phyloP scores from a whole-genome alignment of 2,888 invertebrate genomes.

The Dynastes grantii region DNA sequence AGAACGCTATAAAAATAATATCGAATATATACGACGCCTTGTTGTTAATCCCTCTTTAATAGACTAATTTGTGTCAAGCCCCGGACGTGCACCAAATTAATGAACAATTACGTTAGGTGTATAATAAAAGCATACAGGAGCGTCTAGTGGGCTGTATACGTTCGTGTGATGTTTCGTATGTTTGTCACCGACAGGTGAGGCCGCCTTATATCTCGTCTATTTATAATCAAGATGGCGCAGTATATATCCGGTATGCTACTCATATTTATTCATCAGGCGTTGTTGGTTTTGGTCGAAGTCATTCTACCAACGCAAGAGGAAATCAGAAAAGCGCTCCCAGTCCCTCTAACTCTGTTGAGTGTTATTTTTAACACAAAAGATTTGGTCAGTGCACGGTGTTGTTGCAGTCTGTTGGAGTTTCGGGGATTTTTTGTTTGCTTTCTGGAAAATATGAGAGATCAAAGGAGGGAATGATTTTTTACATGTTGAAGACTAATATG shows the following conservation, averaged over 20 bases:
- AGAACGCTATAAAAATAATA: conserved; percentile 32
- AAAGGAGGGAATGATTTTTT: conserved; percentile 4
- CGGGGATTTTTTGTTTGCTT: conserved; percentile 2
- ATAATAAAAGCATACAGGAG: conserved; percentile 2
- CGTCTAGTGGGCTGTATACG: neutral
- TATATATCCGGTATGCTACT: conserved; percentile 38
- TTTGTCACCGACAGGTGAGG: conserved; percentile 45
- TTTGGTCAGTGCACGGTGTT: conserved; percentile 29
- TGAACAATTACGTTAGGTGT: conserved; percentile 13
- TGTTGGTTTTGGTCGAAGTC: conserved; percentile 23
- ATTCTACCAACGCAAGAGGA: neutral
- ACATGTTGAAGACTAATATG: conserved; percentile 1
- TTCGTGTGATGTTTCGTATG: conserved; percentile 2
- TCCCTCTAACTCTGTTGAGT: neutral
- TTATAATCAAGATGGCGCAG: conserved; percentile 56
- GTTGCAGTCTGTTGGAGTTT: conserved; percentile 1
- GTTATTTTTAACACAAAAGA: conserved; percentile 42
- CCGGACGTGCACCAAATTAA: conserved; percentile 16
- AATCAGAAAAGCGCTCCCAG: neutral
- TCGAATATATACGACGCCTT: conserved; percentile 16
- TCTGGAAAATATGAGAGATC: conserved; percentile 15
- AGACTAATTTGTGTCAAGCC: conserved; percentile 10
- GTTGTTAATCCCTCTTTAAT: conserved; percentile 30
- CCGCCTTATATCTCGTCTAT: conserved; percentile 58
- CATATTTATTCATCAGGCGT: conserved; percentile 36